phyloP scores from a whole-genome alignment of 2,888 invertebrate species.

The Schizaphis graminum region DNA sequence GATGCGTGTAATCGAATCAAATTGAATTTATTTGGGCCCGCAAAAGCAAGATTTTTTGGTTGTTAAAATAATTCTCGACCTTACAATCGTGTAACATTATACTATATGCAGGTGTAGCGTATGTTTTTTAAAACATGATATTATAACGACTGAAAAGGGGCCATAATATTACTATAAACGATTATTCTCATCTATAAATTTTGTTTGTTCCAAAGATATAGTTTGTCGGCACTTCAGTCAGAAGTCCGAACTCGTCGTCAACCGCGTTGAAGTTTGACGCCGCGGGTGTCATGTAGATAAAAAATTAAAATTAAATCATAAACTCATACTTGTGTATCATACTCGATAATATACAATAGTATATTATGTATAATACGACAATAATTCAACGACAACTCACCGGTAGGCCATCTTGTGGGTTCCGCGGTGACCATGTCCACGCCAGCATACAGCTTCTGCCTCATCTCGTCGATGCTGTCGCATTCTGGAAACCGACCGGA shows the following conservation, averaged over 20 bases:
- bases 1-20: background rate
- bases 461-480: constrained; percentile 90
- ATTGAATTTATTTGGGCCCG: background rate
- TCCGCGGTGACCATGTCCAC: constrained; percentile 91
- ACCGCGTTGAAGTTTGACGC: too few relatives aligned
- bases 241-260: too few relatives aligned
- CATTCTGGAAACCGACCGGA: constrained; percentile 92
- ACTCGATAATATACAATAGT: too few relatives aligned
- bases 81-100: background rate
- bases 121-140: background rate
- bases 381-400: constrained; percentile 70
- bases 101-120: background rate
- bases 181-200: too few relatives aligned
- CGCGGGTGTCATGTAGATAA: background rate
- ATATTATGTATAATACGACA: background rate
- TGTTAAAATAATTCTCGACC: background rate
- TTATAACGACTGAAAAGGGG: background rate
- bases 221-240: too few relatives aligned
- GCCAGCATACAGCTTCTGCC: constrained; percentile 87
- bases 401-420: constrained; percentile 87
- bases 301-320: background rate
- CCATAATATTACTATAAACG: background rate
- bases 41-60: background rate
- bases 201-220: too few relatives aligned
- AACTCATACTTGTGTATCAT: too few relatives aligned